phyloP scores from a whole-genome alignment of 2,113 vertebrate species.

The Tretioscincus oriximinensis region DNA sequence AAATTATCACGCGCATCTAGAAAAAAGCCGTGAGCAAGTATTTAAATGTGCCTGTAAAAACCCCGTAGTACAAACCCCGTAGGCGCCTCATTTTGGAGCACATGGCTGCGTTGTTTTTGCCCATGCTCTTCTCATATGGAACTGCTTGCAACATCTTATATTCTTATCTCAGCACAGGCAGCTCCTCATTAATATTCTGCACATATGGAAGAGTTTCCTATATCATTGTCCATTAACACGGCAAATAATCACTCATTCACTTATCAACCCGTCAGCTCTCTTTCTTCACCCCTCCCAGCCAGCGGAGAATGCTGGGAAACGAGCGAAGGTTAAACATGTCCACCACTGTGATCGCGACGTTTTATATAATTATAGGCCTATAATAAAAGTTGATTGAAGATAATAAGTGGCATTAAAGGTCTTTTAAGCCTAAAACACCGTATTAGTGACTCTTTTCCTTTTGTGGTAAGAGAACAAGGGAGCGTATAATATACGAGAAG shows the following conservation, averaged over 20 bases:
- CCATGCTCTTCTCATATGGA: slow-evolving; percentile 58
- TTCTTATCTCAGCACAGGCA: slow-evolving; percentile 93
- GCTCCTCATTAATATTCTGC: slow-evolving; percentile 99
- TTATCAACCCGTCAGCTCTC: slow-evolving; percentile 93
- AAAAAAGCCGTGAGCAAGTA: too few species aligned
- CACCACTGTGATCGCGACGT: slow-evolving; percentile 72
- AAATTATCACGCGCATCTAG: too few species aligned
- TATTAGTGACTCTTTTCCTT: slow-evolving; percentile 61
- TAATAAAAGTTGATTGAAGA: slow-evolving; percentile 74
- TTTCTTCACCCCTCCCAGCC: slow-evolving; percentile 54
- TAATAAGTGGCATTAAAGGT: slow-evolving; percentile 78
- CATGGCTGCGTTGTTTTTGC: slow-evolving; percentile 40
- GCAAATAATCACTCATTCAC: slow-evolving; percentile 98
- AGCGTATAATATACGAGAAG: slow-evolving; percentile 43
- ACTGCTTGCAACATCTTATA: slow-evolving; percentile 79
- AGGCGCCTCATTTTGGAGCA: too few species aligned
- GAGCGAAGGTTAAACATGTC: slow-evolving; percentile 78
- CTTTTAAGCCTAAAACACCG: slow-evolving; percentile 80
- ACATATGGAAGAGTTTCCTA: slow-evolving; percentile 87
- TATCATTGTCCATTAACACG: slow-evolving; percentile 97
- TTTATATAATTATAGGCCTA: slow-evolving; percentile 76
- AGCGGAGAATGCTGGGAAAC: slow-evolving; percentile 74
- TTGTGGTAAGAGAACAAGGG: slow-evolving; percentile 47
- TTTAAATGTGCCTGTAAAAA: too few species aligned
- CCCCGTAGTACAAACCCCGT: too few species aligned